Evolutionary conservation across 2,888 invertebrate genomes (phyloP).

Genomic region (Biston betularia): DNA sequence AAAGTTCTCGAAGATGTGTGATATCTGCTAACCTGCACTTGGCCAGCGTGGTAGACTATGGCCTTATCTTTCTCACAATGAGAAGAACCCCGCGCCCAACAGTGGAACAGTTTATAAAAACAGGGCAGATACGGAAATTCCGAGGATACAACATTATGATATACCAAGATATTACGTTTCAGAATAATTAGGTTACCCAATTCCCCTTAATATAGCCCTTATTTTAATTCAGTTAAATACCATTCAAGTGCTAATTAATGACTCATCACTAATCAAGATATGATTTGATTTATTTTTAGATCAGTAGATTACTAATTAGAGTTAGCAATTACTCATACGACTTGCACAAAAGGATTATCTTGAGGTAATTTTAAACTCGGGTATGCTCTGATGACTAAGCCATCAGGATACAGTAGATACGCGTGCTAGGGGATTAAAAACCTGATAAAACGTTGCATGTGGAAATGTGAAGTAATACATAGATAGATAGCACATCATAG

Average conservation of each 20-base stretch:
- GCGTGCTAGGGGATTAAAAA: not conserved
- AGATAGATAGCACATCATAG: not conserved
- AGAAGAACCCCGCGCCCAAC: too few species aligned
- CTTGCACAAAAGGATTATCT: slow-evolving; percentile 1
- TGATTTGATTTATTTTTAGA: slow-evolving; percentile 2
- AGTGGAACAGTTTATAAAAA: too few species aligned
- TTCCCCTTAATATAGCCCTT: not conserved
- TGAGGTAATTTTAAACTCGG: not conserved
- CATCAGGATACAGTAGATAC: not conserved
- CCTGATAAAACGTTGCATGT: slow-evolving; percentile 1
- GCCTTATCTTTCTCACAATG: too few species aligned
- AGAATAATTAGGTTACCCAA: not conserved
- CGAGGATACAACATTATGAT: too few species aligned
- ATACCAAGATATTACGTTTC: not conserved
- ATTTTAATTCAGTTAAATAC: not conserved
- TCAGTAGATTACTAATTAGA: slow-evolving; percentile 7
- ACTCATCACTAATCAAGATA: slow-evolving; percentile 16
- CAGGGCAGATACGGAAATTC: too few species aligned
- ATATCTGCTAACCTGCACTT: too few species aligned
- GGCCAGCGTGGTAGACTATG: too few species aligned
- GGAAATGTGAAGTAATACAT: not conserved
- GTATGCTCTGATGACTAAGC: not conserved
- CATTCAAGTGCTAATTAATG: slow-evolving; percentile 2
- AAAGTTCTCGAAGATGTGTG: too few species aligned
- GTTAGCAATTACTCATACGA: slow-evolving; percentile 11